Evolutionary conservation across 2,888 invertebrate genomes (phyloP).

Genomic region (Spilosoma lubricipeda): DNA sequence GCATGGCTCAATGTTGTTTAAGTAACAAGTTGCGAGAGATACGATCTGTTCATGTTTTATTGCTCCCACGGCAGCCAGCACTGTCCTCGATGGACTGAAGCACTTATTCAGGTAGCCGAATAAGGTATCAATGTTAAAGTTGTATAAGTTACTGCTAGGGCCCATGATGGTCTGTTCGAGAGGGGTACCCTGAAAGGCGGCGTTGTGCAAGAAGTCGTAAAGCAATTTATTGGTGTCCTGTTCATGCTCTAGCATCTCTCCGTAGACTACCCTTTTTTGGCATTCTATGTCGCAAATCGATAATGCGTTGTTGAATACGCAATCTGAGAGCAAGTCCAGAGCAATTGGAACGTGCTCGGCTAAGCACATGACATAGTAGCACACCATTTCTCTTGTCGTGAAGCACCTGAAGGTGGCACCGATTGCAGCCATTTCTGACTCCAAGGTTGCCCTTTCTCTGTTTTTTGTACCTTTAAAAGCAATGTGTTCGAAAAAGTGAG

Average conservation of each 20-base stretch:
- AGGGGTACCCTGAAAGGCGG: constrained; percentile 80
- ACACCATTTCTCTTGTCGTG: constrained; percentile 98
- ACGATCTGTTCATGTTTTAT: constrained; percentile 94
- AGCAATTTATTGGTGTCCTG: constrained; percentile 59
- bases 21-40: constrained; percentile 90
- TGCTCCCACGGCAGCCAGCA: constrained; percentile 97
- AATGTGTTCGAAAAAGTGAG: constrained; percentile 80
- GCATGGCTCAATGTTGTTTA: constrained; percentile 87
- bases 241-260: constrained; percentile 74
- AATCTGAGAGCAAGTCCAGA: constrained; percentile 96
- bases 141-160: constrained; percentile 88
- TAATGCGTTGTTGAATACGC: constrained; percentile 93
- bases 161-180: constrained; percentile 83
- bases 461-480: constrained; percentile 88
- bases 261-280: constrained; percentile 68
- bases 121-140: constrained; percentile 89
- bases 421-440: constrained; percentile 96
- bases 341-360: constrained; percentile 94
- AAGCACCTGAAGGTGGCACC: constrained; percentile 98
- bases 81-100: constrained; percentile 95
- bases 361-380: constrained; percentile 97
- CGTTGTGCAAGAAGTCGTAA: constrained; percentile 75
- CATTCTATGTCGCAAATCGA: constrained; percentile 62
- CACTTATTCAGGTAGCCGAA: constrained; percentile 92
- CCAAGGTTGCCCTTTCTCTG: constrained; percentile 93